Percentiles rank a stretch among this genome's conserved stretches.
Conservation (phyloP, 2,797 vertebrate species). For the Lates japonicus region DNA sequence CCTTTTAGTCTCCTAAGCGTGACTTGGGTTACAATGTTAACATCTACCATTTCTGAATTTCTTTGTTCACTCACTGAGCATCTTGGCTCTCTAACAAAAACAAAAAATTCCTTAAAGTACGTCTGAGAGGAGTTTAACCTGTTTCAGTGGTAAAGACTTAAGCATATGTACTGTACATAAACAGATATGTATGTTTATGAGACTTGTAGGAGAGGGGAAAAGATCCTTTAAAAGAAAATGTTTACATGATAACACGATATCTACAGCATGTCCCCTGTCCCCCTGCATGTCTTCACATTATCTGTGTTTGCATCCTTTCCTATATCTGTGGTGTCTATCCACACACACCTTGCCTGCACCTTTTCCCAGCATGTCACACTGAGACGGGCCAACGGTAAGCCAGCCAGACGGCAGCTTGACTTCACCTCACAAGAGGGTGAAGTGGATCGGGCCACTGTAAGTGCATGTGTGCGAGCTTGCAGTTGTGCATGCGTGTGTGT, state of each 20-base stretch:
- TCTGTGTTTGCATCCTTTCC: constrained; percentile 75
- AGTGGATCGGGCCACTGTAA: constrained; percentile 90
- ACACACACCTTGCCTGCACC: constrained; percentile 68
- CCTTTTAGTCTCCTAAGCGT: background rate
- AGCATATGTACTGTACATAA: background rate
- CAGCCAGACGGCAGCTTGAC: constrained; percentile 87
- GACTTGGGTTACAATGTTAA: constrained; percentile 56
- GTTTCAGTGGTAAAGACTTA: background rate
- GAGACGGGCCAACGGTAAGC: constrained; percentile 84
- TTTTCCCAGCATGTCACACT: constrained; percentile 88
- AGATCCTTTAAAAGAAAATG: background rate
- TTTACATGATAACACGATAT: background rate
- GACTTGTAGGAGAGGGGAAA: background rate
- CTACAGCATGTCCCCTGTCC: constrained; percentile 46
- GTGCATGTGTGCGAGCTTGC: constrained; percentile 76
- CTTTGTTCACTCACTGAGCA: constrained; percentile 31
- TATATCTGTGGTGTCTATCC: constrained; percentile 48
- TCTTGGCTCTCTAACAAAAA: constrained; percentile 37
- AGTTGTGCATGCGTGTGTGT: constrained; percentile 26
- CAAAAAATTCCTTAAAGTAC: background rate
- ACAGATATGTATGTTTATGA: background rate
- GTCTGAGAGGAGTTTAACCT: constrained; percentile 3
- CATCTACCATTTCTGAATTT: constrained; percentile 17
- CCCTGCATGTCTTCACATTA: constrained; percentile 71
- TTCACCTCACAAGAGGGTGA: constrained; percentile 88